Base-by-base conservation (phyloP, 2,888 invertebrate genomes). In the Therioaphis trifolii region DNA sequence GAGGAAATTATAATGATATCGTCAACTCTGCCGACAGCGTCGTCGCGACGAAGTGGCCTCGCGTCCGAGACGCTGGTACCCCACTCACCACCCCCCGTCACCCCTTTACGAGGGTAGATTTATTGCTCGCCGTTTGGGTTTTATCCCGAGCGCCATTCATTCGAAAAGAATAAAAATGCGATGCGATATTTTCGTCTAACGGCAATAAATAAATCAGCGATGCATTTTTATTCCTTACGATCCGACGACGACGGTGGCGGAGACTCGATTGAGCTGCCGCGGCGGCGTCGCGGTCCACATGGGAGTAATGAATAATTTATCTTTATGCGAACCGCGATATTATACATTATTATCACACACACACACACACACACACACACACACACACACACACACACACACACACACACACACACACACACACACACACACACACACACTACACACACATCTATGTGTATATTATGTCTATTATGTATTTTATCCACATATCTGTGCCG, bases 301-400 rank as follows among this genome's bases (percentile, higher is more conserved):
- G 63, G 63, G 46, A 76, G 63, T 76, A 63, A 63, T 46, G 46
- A 76, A 76, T 76, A 76, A 76, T 76, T 76, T 21, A 29, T 29
- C 3, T 29, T 9, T 24, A 11, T 43, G 21, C 24, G 14, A 5
- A 58, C 24, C 5, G 12, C 24, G 18, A 55, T 49, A 49, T 15
- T n/a, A n/a, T n/a, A n/a, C n/a, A n/a, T n/a, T n/a, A n/a, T n/a
- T n/a, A n/a, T n/a, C n/a, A n/a, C n/a, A n/a, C n/a, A n/a, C n/a
- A n/a, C n/a, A n/a, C n/a, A n/a, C n/a, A n/a, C n/a, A n/a, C n/a
- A n/a, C n/a, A n/a, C n/a, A n/a, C n/a, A n/a, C n/a, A n/a, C n/a
- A n/a, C n/a, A n/a, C n/a, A n/a, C n/a, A n/a, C n/a, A n/a, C n/a
- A n/a, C n/a, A n/a, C n/a, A n/a, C n/a, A n/a, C n/a, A n/a, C n/a